These are phyloP conservation scores for Hemiprocne comata DNA, from an alignment of 2,113 vertebrate species.

Conservation along the genomic window DNA sequence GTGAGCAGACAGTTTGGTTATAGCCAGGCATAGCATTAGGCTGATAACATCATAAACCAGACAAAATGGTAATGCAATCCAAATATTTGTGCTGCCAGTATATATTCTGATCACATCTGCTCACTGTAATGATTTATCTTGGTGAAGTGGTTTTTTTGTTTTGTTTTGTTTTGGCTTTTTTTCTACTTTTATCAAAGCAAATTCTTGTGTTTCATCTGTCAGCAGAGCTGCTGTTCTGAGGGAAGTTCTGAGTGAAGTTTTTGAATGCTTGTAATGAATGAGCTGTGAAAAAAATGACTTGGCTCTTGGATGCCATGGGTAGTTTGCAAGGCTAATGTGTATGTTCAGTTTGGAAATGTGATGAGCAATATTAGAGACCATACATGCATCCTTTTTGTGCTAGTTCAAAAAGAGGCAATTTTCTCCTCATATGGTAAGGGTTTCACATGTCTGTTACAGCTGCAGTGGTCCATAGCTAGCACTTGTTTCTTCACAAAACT, in stretches of 20 bases:
- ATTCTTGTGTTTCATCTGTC: neutral
- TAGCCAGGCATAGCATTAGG: neutral
- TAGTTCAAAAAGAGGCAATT: neutral
- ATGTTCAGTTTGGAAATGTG: neutral
- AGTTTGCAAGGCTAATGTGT: neutral
- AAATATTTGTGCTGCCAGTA: constrained; percentile 2
- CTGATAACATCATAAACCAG: constrained; percentile 14
- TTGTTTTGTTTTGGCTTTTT: neutral
- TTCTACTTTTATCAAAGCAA: neutral
- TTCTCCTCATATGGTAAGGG: neutral
- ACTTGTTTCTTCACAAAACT: neutral
- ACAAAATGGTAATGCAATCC: neutral
- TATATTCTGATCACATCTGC: neutral
- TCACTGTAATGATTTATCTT: neutral
- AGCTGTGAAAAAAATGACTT: neutral
- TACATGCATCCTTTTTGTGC: neutral
- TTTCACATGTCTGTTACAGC: neutral
- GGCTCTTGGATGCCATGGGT: neutral
- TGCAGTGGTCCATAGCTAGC: neutral
- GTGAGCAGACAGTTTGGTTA: neutral
- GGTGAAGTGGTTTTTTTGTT: neutral
- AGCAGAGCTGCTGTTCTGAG: neutral
- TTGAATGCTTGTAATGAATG: neutral
- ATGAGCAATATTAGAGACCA: neutral
- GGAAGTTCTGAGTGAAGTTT: constrained; percentile 18